A percentile compares a stretch with the other conserved stretches of the same genome.
These are phyloP conservation scores for Geodia barretti DNA, from an alignment of 37 sponge, comb jelly and placozoan genomes.

Conservation along the genomic window DNA sequence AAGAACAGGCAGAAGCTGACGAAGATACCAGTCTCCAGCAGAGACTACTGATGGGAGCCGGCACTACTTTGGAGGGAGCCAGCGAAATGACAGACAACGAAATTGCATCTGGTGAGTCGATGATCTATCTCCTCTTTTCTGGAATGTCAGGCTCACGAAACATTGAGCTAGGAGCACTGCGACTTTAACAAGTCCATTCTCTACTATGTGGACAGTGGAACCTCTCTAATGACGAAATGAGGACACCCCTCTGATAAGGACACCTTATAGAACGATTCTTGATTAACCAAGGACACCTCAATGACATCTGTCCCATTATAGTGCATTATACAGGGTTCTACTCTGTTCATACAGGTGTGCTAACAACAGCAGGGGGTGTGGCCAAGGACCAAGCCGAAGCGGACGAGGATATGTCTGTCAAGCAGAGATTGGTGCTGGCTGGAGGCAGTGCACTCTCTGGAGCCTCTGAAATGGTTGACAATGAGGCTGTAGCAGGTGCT, in stretches of 20 bases:
- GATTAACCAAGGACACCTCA: neutral
- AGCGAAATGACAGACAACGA: conserved; percentile 52
- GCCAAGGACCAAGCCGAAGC: conserved; percentile 47
- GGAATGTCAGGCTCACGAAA: neutral
- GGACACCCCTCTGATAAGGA: no score
- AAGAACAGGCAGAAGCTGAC: conserved; percentile 68
- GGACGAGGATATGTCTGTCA: conserved; percentile 36
- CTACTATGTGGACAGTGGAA: no score
- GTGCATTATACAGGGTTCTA: neutral
- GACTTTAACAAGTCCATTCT: no score
- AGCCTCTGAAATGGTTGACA: conserved; percentile 15
- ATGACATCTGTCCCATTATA: neutral
- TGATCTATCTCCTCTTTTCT: neutral
- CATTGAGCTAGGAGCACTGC: neutral
- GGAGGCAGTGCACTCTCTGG: conserved; percentile 41
- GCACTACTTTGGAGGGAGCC: conserved; percentile 28
- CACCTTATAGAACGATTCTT: no score
- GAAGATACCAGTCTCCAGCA: conserved; percentile 51
- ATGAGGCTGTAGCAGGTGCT: neutral
- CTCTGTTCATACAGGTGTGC: conserved; percentile 25
- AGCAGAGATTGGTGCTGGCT: conserved; percentile 48
- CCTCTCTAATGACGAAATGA: neutral
- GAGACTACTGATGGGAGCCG: conserved; percentile 40
- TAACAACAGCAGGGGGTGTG: conserved; percentile 36
- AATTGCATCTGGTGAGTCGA: conserved; percentile 51